Base-by-base conservation (phyloP, 2,113 vertebrate genomes). In the Nerophis lumbriciformis region DNA sequence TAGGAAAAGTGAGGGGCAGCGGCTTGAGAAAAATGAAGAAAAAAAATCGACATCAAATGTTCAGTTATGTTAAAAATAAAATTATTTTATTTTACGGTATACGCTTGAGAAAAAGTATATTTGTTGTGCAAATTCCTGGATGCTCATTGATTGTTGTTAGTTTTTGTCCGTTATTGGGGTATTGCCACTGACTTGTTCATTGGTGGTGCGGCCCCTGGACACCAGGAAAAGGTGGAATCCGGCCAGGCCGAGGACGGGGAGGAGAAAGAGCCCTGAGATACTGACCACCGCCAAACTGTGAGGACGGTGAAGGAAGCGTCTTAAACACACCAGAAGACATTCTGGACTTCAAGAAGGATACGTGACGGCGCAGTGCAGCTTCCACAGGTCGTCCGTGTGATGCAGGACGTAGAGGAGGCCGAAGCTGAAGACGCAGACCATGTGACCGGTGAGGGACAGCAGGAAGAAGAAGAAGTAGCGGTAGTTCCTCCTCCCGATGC, bases 391-490 rank as follows among this genome's bases (percentile, higher is more conserved):
- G 37, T 95, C 93, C 15, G 85, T 83, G n/a, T 98, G 94, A 82
- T 95, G 90, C 69, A 98, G 89, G 6, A 98, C 85, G 1, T 92
- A 97, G 72, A 98, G 89, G 69, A 99, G 93, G 55, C 94, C 94
- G 1, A 95, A 96, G 72, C 89, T 89, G 68, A 98, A 95, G 10
- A 99, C 93, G 2, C 87, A 90, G 37, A 95, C 87, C 93, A 99
- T 98, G 85, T 98, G 96, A 0, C 90, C 78, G 1, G 94, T 95
- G 61, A 99, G 90, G 1, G 96, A 97, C 78, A 97, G 79, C 85
- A 99, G 88, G 81, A 99, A 98, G 72, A 98, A 91, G 85, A 99
- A 97, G 89, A 99, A 99, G 87, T 96, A 97, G 68, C 96, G 94
- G 82, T 99, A 99, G 91, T 99, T 99, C 70, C 96, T 89, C 67